A percentile compares a stretch with the other conserved stretches of the same genome.
These are phyloP conservation scores for Augiades crinisus DNA, from an alignment of 2,888 invertebrate genomes.

Conservation along the genomic window DNA sequence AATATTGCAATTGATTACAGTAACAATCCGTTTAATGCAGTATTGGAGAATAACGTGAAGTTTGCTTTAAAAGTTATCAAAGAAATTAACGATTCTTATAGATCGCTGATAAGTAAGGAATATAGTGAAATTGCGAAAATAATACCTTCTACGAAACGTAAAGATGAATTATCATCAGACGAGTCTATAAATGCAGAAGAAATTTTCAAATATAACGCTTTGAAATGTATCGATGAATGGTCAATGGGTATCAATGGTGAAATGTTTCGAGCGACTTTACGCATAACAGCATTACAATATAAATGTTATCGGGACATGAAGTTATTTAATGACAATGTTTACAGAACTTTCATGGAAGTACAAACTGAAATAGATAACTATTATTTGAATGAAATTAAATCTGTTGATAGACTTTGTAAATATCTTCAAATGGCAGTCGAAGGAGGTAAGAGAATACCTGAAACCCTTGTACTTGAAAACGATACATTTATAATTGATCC, in stretches of 20 bases:
- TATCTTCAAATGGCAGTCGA: conserved; percentile 78
- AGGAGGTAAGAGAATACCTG: conserved; percentile 64
- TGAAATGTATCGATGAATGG: conserved; percentile 81
- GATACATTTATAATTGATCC: conserved; percentile 75
- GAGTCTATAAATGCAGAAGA: conserved; percentile 53
- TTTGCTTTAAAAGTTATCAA: conserved; percentile 59
- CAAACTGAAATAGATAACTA: conserved; percentile 68
- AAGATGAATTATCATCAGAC: conserved; percentile 51
- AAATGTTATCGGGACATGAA: conserved; percentile 67
- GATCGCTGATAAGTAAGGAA: conserved; percentile 57
- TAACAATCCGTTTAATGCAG: conserved; percentile 68
- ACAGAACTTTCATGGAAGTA: conserved; percentile 66
- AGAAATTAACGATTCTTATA: conserved; percentile 56
- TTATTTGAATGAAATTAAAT: conserved; percentile 64
- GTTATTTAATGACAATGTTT: conserved; percentile 63
- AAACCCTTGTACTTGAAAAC: conserved; percentile 68
- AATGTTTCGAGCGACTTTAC: conserved; percentile 68
- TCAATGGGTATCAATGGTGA: conserved; percentile 80
- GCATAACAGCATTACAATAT: conserved; percentile 60
- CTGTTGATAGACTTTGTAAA: conserved; percentile 75
- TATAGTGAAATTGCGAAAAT: conserved; percentile 61
- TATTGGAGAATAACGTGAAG: conserved; percentile 68
- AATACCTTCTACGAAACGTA: conserved; percentile 52
- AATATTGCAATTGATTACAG: conserved; percentile 60
- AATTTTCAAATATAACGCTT: conserved; percentile 59